Evolutionary conservation across 2,888 invertebrate species (phyloP).

Genomic region (Apodemia duryi): DNA sequence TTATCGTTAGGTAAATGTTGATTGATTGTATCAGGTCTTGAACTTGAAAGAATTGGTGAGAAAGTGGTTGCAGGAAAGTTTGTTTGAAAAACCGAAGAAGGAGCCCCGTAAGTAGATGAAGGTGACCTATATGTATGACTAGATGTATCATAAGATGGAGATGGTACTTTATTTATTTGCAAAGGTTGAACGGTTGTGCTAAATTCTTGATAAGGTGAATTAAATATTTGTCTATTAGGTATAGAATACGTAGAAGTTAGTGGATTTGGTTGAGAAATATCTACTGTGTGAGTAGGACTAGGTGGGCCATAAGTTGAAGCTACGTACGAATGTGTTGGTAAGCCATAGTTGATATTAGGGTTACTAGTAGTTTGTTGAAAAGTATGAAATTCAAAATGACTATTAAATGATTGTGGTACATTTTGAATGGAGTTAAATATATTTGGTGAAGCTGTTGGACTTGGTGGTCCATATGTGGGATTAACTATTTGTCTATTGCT

Average conservation of each 20-base stretch:
- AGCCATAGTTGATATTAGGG: conserved; percentile 53
- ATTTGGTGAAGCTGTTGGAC: conserved; percentile 53
- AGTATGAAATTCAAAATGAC: conserved; percentile 38
- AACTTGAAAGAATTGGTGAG: conserved; percentile 43
- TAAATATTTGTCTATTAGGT: conserved; percentile 36
- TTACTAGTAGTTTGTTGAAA: conserved; percentile 43
- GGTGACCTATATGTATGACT: conserved; percentile 34
- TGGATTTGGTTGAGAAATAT: conserved; percentile 53
- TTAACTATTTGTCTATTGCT: conserved; percentile 47
- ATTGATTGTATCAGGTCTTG: conserved; percentile 45
- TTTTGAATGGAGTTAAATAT: conserved; percentile 44
- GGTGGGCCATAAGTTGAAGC: conserved; percentile 54
- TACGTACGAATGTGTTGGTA: conserved; percentile 39
- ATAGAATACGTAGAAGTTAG: conserved; percentile 52
- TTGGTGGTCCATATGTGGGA: conserved; percentile 66
- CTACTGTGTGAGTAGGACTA: conserved; percentile 51
- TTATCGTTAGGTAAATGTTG: conserved; percentile 47
- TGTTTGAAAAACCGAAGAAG: conserved; percentile 41
- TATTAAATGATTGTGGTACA: conserved; percentile 45
- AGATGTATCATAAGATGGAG: conserved; percentile 38
- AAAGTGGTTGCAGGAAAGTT: conserved; percentile 41
- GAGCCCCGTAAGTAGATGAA: conserved; percentile 38
- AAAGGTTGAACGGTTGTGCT: conserved; percentile 31
- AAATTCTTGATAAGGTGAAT: conserved; percentile 35
- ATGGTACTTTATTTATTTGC: conserved; percentile 28